Conservation (phyloP, 2,797 vertebrate species). For the Anniella stebbinsi region DNA sequence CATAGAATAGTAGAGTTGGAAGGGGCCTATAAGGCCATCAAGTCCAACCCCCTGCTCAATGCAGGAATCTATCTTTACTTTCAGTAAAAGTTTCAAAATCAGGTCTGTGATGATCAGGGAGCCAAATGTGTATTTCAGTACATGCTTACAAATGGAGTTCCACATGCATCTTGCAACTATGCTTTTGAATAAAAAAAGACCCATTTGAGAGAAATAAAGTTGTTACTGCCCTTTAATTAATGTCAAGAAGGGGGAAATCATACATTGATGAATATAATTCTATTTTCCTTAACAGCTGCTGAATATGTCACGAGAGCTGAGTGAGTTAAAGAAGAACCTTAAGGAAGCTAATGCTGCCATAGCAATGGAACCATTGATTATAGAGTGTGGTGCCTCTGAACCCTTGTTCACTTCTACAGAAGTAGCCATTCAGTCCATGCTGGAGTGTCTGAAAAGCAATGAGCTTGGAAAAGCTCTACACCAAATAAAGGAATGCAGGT, state of each 20-base stretch:
- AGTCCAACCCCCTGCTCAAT: too few species aligned
- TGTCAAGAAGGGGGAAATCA: constrained; percentile 32
- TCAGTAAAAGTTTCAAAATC: neutral
- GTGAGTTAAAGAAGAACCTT: constrained; percentile 91
- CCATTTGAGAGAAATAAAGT: neutral
- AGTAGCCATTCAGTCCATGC: constrained; percentile 94
- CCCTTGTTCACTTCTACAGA: constrained; percentile 90
- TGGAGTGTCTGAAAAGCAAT: constrained; percentile 94
- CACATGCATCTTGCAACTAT: neutral
- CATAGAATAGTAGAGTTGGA: too few species aligned
- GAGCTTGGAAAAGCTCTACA: constrained; percentile 92
- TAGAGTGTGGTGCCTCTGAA: constrained; percentile 82
- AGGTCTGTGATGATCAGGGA: neutral
- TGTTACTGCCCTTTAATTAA: constrained; percentile 1
- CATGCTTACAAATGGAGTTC: neutral
- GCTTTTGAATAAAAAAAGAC: neutral
- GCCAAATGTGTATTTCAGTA: neutral
- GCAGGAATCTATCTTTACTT: too few species aligned
- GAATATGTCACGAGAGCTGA: constrained; percentile 98
- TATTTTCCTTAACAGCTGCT: constrained; percentile 84
- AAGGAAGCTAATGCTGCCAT: constrained; percentile 91
- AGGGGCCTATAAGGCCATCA: too few species aligned
- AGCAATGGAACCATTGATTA: constrained; percentile 84
- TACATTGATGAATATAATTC: neutral
- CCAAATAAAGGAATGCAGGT: constrained; percentile 97